Evolutionary conservation across 1,140 invertebrate genomes (phyloP).

Genomic region (Anadara kagoshimensis): DNA sequence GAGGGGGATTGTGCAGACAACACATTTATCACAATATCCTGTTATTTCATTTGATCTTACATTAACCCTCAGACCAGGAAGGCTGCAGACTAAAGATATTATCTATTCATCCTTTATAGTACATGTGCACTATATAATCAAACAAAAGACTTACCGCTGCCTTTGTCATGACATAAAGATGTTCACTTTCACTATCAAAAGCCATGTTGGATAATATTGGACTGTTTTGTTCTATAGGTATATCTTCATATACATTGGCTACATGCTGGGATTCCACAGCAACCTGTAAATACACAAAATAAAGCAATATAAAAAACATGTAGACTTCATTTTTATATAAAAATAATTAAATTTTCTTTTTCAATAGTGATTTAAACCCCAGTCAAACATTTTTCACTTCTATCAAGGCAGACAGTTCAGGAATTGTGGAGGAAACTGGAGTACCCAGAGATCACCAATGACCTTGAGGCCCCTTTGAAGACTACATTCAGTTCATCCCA

Average conservation of each 20-base stretch:
- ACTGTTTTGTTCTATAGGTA: constrained; percentile 86
- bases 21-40: no score
- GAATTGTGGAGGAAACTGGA: no score
- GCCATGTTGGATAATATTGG: constrained; percentile 91
- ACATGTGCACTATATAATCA: background rate
- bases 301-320: background rate
- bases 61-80: background rate
- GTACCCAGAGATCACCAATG: no score
- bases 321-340: no score
- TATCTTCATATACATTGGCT: constrained; percentile 92
- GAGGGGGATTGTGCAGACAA: no score
- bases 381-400: no score
- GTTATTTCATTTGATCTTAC: no score
- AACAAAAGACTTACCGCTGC: constrained; percentile 80
- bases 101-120: background rate
- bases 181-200: constrained; percentile 88
- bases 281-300: constrained; percentile 78
- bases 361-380: no score
- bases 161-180: constrained; percentile 96
- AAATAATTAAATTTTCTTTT: no score
- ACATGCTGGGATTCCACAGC: constrained; percentile 89
- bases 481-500: no score
- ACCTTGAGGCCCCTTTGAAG: no score
- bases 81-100: background rate
- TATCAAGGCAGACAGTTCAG: no score